These are phyloP conservation scores for Zaprionus capensis DNA, from an alignment of 1,140 invertebrate species.

Conservation along the genomic window DNA sequence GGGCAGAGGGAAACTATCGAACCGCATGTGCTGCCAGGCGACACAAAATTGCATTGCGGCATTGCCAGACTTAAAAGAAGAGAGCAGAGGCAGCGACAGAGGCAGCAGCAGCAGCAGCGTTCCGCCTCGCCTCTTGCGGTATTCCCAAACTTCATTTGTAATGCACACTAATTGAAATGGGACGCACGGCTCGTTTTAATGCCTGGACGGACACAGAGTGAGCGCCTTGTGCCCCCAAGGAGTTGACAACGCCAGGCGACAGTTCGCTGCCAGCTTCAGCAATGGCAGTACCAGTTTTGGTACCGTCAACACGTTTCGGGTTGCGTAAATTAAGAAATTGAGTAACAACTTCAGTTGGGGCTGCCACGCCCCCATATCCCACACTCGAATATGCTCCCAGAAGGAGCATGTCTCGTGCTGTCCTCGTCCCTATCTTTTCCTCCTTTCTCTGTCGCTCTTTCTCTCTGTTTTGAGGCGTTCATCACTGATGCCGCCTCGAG, in stretches of 20 bases:
- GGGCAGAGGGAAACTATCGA: conserved; percentile 1
- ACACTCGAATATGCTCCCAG: conserved; percentile 30
- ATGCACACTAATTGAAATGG: conserved; percentile 82
- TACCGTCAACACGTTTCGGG: conserved; percentile 67
- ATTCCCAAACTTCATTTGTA: conserved; percentile 83
- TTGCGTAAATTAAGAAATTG: conserved; percentile 78
- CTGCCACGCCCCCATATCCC: conserved; percentile 3
- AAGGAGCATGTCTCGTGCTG: conserved; percentile 51
- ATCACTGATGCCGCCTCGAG: conserved; percentile 44
- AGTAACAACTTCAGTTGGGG: conserved; percentile 51
- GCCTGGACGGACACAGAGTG: conserved; percentile 46
- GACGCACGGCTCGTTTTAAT: conserved; percentile 77
- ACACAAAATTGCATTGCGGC: conserved; percentile 37
- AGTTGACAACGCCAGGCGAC: not conserved
- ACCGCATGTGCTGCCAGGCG: conserved; percentile 28
- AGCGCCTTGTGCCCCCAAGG: conserved; percentile 24
- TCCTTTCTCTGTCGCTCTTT: conserved; percentile 26
- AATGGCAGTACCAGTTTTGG: conserved; percentile 15
- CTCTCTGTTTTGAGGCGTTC: conserved; percentile 16
- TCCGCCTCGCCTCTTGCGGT: conserved; percentile 35
- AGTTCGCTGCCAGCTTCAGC: not conserved
- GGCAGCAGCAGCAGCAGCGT: not conserved
- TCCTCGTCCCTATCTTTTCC: not conserved
- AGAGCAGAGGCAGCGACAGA: no score
- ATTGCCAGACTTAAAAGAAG: conserved; percentile 34